phyloP scores from a whole-genome alignment of 1,140 invertebrate genomes.

The Mya arenaria region DNA sequence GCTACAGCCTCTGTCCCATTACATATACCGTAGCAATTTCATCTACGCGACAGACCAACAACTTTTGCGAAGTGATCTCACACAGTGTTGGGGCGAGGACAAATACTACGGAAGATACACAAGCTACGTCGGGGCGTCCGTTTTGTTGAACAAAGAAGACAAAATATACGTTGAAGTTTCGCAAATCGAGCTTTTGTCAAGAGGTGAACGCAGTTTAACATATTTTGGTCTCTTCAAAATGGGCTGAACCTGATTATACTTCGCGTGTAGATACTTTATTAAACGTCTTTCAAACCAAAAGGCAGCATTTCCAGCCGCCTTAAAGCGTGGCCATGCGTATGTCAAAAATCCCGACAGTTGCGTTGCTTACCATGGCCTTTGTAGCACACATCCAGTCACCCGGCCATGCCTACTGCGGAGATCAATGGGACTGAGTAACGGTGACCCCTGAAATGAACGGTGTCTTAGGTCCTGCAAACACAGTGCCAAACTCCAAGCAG shows the following conservation, averaged over 20 bases:
- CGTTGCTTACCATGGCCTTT: too few relatives aligned
- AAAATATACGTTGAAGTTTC: constrained; percentile 33
- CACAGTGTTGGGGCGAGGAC: constrained; percentile 46
- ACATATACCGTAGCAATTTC: constrained; percentile 23
- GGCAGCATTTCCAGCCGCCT: too few relatives aligned
- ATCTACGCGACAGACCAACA: constrained; percentile 30
- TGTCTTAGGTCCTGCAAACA: too few relatives aligned
- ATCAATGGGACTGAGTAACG: too few relatives aligned
- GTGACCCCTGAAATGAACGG: too few relatives aligned
- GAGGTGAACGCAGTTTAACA: background rate
- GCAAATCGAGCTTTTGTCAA: background rate
- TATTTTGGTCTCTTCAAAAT: constrained; percentile 47
- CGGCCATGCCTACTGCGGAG: too few relatives aligned
- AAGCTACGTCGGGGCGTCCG: constrained; percentile 36
- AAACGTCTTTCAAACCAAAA: too few relatives aligned
- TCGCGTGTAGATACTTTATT: too few relatives aligned
- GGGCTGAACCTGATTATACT: background rate
- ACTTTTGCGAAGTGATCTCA: constrained; percentile 14
- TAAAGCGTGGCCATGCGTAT: too few relatives aligned
- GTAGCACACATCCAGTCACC: too few relatives aligned
- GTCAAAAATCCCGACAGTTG: too few relatives aligned
- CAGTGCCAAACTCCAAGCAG: too few relatives aligned
- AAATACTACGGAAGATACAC: constrained; percentile 46
- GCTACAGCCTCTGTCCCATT: constrained; percentile 29
- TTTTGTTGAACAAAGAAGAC: constrained; percentile 35